phyloP scores from a whole-genome alignment of 2,888 invertebrate species.

The Halictus quadricinctus region DNA sequence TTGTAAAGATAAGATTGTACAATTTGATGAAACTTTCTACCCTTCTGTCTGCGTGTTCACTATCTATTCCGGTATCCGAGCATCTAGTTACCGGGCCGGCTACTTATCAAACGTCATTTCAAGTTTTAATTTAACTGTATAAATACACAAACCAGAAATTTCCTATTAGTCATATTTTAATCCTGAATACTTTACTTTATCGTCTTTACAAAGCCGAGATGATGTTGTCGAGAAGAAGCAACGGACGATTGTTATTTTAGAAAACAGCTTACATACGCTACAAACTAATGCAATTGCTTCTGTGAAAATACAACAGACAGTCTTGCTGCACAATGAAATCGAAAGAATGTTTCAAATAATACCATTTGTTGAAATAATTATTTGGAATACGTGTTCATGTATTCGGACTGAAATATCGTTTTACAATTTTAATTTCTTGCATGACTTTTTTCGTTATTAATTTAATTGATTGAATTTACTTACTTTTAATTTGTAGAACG shows the following conservation, averaged over 20 bases:
- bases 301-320: not conserved
- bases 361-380: not conserved
- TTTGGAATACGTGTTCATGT: not conserved
- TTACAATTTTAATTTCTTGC: not conserved
- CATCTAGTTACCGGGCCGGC: not conserved
- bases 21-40: slow-evolving; percentile 46
- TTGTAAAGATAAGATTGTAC: slow-evolving; percentile 61
- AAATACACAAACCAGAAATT: too few species aligned
- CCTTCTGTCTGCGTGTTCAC: slow-evolving; percentile 40
- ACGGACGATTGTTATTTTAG: too few species aligned
- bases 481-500: not conserved
- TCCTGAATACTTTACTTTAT: not conserved
- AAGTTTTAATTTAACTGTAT: too few species aligned
- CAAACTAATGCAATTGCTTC: not conserved
- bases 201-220: too few species aligned
- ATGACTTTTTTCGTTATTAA: not conserved
- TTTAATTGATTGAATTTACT: not conserved
- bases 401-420: not conserved
- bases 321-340: not conserved
- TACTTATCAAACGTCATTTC: not conserved
- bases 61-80: slow-evolving; percentile 22
- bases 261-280: not conserved
- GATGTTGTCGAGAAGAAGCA: too few species aligned
- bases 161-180: not conserved
- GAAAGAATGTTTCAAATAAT: not conserved